These are phyloP conservation scores for Pituophis catenifer DNA, from an alignment of 2,113 vertebrate species.

Conservation along the genomic window DNA sequence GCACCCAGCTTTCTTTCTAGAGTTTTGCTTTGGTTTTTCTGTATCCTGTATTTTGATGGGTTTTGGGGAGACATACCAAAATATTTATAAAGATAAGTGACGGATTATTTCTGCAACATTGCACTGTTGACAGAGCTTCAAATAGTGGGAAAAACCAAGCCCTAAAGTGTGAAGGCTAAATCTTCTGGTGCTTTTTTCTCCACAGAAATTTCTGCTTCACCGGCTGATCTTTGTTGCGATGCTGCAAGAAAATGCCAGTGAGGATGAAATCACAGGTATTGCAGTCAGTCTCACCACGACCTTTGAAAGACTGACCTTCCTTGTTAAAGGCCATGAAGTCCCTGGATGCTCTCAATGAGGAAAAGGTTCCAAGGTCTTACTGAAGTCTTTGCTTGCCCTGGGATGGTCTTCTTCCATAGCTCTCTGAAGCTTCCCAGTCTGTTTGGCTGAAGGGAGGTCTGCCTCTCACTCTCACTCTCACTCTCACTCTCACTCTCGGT, in stretches of 20 bases:
- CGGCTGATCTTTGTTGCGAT: slow-evolving; percentile 60
- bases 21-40: not conserved
- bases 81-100: not conserved
- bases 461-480: not conserved
- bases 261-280: slow-evolving; percentile 42
- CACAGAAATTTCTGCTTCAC: slow-evolving; percentile 52
- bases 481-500: not conserved
- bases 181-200: not conserved
- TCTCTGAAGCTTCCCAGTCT: not conserved
- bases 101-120: not conserved
- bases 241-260: not conserved
- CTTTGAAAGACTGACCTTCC: not conserved
- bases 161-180: not conserved
- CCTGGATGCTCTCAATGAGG: not conserved
- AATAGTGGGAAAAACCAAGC: not conserved
- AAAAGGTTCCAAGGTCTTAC: not conserved
- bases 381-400: not conserved
- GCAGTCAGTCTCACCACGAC: not conserved
- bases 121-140: not conserved
- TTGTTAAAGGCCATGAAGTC: not conserved
- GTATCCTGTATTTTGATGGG: not conserved
- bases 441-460: not conserved
- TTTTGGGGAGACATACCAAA: not conserved
- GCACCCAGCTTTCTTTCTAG: not conserved
- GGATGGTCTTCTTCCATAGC: not conserved